phyloP scores from a whole-genome alignment of 2,888 invertebrate genomes.

The Boloria selene region DNA sequence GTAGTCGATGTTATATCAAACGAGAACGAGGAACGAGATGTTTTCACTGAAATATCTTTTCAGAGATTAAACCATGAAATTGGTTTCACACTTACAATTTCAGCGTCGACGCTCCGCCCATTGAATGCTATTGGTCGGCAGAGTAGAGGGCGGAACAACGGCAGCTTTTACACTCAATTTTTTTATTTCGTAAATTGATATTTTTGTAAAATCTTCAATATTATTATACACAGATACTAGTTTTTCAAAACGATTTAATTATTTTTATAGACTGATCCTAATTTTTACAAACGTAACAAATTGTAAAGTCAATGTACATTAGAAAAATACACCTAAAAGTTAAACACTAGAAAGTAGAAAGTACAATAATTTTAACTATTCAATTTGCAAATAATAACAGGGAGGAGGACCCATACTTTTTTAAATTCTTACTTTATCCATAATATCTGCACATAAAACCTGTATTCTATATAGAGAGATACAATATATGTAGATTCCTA shows the following conservation, averaged over 20 bases:
- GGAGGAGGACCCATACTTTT: no score
- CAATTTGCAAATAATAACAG: no score
- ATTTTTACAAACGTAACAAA: no score
- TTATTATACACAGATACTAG: background rate
- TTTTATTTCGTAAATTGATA: conserved; percentile 42
- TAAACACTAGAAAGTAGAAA: no score
- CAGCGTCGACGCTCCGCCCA: conserved; percentile 61
- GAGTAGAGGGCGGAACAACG: conserved; percentile 55
- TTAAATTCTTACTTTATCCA: no score
- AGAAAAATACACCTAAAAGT: no score
- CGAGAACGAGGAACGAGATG: conserved; percentile 49
- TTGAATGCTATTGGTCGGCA: conserved; percentile 55
- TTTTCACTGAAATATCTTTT: conserved; percentile 65
- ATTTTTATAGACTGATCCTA: no score
- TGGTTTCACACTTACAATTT: conserved; percentile 57
- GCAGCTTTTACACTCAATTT: conserved; percentile 19
- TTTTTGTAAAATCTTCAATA: conserved; percentile 28
- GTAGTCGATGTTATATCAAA: conserved; percentile 25
- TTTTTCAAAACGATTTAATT: background rate
- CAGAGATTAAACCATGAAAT: conserved; percentile 65
- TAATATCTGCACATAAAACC: no score
- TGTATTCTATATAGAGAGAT: no score
- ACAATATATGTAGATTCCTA: no score
- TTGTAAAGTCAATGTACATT: no score
- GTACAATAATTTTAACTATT: no score